Evolutionary conservation across 2,113 vertebrate species (phyloP).

Genomic region (Chaetorhynchus papuensis): DNA sequence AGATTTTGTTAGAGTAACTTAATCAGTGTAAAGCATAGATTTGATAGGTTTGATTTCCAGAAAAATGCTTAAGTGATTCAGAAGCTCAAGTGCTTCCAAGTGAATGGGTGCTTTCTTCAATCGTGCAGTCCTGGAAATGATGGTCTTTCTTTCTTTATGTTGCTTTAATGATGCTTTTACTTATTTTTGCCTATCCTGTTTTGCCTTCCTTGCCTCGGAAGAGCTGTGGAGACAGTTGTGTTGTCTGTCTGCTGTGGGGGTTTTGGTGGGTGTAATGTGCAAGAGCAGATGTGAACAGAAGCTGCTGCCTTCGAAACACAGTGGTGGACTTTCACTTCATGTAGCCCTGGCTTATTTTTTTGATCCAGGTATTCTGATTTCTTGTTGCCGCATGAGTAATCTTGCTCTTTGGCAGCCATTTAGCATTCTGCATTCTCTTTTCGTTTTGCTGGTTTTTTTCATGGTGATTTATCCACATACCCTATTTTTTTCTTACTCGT

Average conservation of each 20-base stretch:
- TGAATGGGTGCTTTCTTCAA: background rate
- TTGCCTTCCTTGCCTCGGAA: background rate
- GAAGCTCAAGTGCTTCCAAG: background rate
- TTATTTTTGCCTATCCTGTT: background rate
- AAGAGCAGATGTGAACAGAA: background rate
- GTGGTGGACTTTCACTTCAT: background rate
- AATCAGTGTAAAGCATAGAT: background rate
- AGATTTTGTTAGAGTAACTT: background rate
- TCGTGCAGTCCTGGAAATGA: background rate
- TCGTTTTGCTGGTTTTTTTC: background rate
- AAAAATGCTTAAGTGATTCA: background rate
- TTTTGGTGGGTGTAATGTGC: background rate
- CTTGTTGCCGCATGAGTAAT: background rate
- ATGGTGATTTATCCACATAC: background rate
- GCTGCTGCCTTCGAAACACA: background rate
- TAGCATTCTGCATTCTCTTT: background rate
- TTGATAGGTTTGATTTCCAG: background rate
- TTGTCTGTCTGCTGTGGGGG: accelerated
- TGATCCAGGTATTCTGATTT: background rate
- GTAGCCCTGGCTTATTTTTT: background rate
- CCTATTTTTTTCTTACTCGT: background rate
- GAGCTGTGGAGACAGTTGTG: background rate
- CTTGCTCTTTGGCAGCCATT: background rate
- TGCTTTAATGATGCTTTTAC: background rate
- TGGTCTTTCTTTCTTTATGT: background rate